Conservation (phyloP, 2,113 vertebrate species). For the Symphodus melops region DNA sequence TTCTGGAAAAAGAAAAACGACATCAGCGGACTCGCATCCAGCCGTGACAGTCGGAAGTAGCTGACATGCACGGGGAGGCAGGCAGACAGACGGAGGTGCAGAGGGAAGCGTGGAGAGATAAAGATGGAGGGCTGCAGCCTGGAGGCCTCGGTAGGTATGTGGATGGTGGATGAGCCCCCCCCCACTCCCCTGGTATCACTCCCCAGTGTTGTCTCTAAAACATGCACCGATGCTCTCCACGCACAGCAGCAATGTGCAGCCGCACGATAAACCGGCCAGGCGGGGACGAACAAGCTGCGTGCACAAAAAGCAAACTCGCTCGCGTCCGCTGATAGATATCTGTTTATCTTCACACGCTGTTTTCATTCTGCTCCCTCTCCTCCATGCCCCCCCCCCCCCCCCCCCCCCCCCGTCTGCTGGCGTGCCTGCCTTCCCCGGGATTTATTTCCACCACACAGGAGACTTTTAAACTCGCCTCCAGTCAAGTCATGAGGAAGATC, state of each 20-base stretch:
- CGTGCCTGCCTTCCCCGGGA: not conserved
- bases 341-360: slow-evolving; percentile 33
- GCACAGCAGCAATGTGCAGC: slow-evolving; percentile 60
- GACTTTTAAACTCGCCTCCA: not conserved
- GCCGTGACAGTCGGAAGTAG: slow-evolving; percentile 55
- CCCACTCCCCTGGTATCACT: slow-evolving; percentile 8
- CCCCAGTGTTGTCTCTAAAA: slow-evolving; percentile 33
- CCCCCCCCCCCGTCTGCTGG: not conserved
- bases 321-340: slow-evolving; percentile 33
- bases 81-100: not conserved
- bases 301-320: slow-evolving; percentile 8
- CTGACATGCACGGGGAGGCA: slow-evolving; percentile 22
- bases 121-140: slow-evolving; percentile 21
- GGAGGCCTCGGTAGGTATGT: slow-evolving; percentile 20
- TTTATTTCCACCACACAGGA: not conserved
- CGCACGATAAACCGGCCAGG: slow-evolving; percentile 50
- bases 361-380: slow-evolving; percentile 22
- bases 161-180: not conserved
- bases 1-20: slow-evolving; percentile 43
- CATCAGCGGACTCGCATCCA: slow-evolving; percentile 64
- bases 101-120: slow-evolving; percentile 7
- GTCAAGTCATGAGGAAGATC: not conserved
- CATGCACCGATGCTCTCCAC: slow-evolving; percentile 40
- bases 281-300: slow-evolving; percentile 37
- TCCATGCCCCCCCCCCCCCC: not conserved